Conservation (phyloP, 2,888 invertebrate species). For the Eilema griseolum region DNA sequence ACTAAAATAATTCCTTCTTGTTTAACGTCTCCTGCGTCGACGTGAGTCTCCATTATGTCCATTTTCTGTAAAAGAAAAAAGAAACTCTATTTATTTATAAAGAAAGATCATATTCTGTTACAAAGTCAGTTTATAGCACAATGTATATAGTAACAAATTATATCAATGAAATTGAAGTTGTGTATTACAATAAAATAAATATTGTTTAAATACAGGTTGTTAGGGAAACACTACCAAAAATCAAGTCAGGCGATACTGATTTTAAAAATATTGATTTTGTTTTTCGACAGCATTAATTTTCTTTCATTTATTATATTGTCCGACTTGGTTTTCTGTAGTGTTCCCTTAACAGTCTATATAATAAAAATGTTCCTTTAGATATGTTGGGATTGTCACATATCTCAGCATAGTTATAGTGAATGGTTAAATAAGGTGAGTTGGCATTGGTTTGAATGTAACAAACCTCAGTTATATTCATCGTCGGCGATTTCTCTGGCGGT, state of each 20-base stretch:
- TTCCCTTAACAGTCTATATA: slow-evolving; percentile 12
- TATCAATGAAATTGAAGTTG: slow-evolving; percentile 46
- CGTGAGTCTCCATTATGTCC: slow-evolving; percentile 83
- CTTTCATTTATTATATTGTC: too few relatives aligned
- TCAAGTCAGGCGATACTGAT: too few relatives aligned
- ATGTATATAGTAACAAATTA: slow-evolving; percentile 34
- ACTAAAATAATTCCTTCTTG: slow-evolving; percentile 34
- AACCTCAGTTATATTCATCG: slow-evolving; percentile 83
- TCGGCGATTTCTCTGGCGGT: slow-evolving; percentile 85
- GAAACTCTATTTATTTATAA: slow-evolving; percentile 41
- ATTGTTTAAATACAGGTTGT: neutral
- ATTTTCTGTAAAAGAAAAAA: slow-evolving; percentile 78
- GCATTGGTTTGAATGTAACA: slow-evolving; percentile 84
- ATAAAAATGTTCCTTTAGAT: slow-evolving; percentile 27
- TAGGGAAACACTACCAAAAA: too few relatives aligned
- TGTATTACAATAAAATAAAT: slow-evolving; percentile 22
- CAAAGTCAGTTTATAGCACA: slow-evolving; percentile 43
- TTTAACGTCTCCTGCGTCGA: slow-evolving; percentile 82
- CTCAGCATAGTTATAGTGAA: slow-evolving; percentile 44
- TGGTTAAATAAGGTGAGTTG: slow-evolving; percentile 73
- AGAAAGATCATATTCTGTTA: slow-evolving; percentile 30
- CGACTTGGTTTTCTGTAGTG: too few relatives aligned
- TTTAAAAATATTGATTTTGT: too few relatives aligned
- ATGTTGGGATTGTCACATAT: slow-evolving; percentile 30
- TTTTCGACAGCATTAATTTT: too few relatives aligned